Base-by-base conservation (phyloP, 2,113 vertebrate genomes). In the Oriolus oriolus region DNA sequence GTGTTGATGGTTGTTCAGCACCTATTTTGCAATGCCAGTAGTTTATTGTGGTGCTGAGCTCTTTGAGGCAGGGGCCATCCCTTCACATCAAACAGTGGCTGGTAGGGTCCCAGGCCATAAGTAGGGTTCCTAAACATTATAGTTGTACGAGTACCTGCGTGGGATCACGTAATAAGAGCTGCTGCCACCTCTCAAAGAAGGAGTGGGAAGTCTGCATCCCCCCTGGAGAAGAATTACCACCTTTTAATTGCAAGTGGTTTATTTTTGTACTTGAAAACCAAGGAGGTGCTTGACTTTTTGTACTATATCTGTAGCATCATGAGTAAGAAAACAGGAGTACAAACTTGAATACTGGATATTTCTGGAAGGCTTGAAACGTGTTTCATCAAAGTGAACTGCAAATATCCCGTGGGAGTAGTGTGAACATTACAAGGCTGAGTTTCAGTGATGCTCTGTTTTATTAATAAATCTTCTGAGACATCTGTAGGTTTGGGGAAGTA, bases 381-480 rank as follows among this genome's bases (percentile, higher is more conserved):
- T 50, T 93, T 83, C 64, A 68, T 94, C 61, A 27, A 84, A 97
- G 80, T 3, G 7, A 90, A 27, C 65, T 80, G 90, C 76, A 81
- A 44, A 64, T 66, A 74, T 37, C 68, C 41, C 0, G 27, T 90
- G 93, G 95, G 92, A 93, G 92, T 74, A 92, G 76, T 2, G 16
- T 75, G 88, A 96, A 49, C 20, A n/a, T 77, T 80, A 57, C 44
- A 64, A 44, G 65, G 37, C 85, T 92, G 68, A 77, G 64, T 68
- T 65, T 90, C 79, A 90, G 85, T 27, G 79, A 47, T 93, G 75
- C 76, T 91, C 85, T 88, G 76, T 84, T 94, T 86, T 96, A 93
- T 93, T 96, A 95, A 84, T 95, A 95, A 63, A 84, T 82, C 88
- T 92, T 81, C 10, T 37, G 68, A 93, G 88, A 68, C 77, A 33